phyloP scores from a whole-genome alignment of 2,888 invertebrate species.

The Seira musarum region DNA sequence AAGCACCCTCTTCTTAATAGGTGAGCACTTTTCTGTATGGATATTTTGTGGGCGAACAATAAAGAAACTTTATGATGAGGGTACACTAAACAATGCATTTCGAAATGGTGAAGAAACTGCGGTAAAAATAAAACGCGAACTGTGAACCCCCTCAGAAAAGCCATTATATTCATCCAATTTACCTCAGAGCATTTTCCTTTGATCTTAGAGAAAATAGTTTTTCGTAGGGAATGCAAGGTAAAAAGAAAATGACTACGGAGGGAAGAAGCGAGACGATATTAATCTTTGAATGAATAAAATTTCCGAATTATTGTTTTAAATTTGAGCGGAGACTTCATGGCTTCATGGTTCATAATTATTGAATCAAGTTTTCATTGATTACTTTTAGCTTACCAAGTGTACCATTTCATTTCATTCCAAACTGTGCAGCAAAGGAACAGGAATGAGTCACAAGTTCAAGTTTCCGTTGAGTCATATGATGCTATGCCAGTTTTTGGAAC shows the following conservation, averaged over 20 bases:
- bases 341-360: not conserved
- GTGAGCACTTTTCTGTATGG: conserved; percentile 26
- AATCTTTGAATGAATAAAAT: not conserved
- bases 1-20: conserved; percentile 16
- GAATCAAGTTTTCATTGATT: not conserved
- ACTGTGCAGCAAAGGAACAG: too few species aligned
- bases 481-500: too few species aligned
- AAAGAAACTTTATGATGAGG: conserved; percentile 33
- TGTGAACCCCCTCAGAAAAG: not conserved
- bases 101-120: conserved; percentile 32
- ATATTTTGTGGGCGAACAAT: conserved; percentile 41
- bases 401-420: not conserved
- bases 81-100: conserved; percentile 44
- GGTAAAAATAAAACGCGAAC: conserved; percentile 21
- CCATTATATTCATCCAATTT: not conserved
- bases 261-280: not conserved
- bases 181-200: not conserved
- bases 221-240: not conserved
- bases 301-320: not conserved
- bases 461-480: too few species aligned
- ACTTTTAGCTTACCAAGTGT: not conserved
- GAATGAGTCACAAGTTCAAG: too few species aligned
- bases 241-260: not conserved
- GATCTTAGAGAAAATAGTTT: not conserved
- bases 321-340: not conserved